Evolutionary conservation across 1,140 invertebrate genomes (phyloP), one percentile per base, ranked within the genome.

Genomic region (Caenorhabditis remanei): DNA sequence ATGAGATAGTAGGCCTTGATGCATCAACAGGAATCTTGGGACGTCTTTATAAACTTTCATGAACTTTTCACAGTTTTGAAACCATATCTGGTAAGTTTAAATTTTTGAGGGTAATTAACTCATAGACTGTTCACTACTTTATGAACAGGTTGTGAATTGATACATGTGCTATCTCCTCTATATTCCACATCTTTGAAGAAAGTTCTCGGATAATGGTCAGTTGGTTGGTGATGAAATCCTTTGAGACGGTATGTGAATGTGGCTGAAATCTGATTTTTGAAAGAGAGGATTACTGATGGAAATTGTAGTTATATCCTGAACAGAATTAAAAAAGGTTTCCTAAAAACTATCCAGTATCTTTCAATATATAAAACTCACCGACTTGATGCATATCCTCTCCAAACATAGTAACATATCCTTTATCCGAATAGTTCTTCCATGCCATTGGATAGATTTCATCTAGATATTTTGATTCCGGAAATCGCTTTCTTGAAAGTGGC

Each of bases 181-280:
- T 94, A 93, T 71, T 95, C 93, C 21, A 94, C 93, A 8, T 94
- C 94, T 50, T 95, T 88, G 90, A 96, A 96, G 92, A 95, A 98
- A 0, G 96, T 95, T 50, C 96, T 93, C 94, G 97, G 95, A 91
- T 97, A 98, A 93, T 98, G 97, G 93, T 98, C 95, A 0, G 96
- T 96, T 0, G 97, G 97, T 89, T 95, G 95, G 0, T 94, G 87
- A 86, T 95, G 94, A 93, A 98, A 99, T 0, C 97, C 97, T 87
- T 96, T 96, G 91, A 98, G 94, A 13, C 97, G 94, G 93, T 97
- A 97, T 40, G 96, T 96, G 91, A 98, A 98, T 0, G 96, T 97
- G 0, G 88, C 90, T 90, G 79, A n/a, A 90, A 65, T 9, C 32
- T 32, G 32, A 2, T 32, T 32, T 32, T 32, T 32, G 2, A 2